Evolutionary conservation across 2,888 invertebrate species (phyloP).

Genomic region (Helicoverpa assulta): DNA sequence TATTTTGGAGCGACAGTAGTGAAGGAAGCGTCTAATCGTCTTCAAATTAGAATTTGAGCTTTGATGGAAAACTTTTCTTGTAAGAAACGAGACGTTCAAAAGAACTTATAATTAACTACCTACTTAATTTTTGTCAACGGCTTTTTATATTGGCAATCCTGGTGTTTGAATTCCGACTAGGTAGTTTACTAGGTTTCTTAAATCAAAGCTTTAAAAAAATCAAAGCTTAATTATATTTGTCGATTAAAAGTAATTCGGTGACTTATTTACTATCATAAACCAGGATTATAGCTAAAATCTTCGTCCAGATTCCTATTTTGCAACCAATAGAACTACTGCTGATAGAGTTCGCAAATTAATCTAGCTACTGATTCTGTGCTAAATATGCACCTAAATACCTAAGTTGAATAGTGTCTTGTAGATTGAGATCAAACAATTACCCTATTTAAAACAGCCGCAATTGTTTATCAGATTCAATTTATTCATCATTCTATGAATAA

Average conservation of each 20-base stretch:
- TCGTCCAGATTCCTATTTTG: not conserved
- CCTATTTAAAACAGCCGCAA: slow-evolving; percentile 22
- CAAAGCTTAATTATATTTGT: not conserved
- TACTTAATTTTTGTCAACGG: slow-evolving; percentile 23
- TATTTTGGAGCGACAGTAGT: slow-evolving; percentile 59
- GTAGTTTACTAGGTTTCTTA: no score
- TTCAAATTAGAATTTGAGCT: slow-evolving; percentile 60
- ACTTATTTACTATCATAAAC: not conserved
- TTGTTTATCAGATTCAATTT: slow-evolving; percentile 46
- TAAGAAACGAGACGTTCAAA: slow-evolving; percentile 42
- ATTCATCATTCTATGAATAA: slow-evolving; percentile 41
- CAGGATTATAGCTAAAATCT: no score
- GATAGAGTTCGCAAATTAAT: not conserved
- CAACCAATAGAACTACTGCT: not conserved
- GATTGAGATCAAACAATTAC: slow-evolving; percentile 41
- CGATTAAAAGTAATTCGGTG: slow-evolving; percentile 21
- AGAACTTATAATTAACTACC: slow-evolving; percentile 42
- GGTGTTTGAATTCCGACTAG: no score
- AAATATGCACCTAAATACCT: slow-evolving; percentile 13
- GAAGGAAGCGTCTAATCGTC: slow-evolving; percentile 59
- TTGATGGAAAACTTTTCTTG: slow-evolving; percentile 54
- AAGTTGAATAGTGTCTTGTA: slow-evolving; percentile 25
- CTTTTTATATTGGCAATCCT: slow-evolving; percentile 12
- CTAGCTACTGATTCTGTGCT: slow-evolving; percentile 7
- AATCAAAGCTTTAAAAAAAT: no score